Conservation (phyloP, 1,140 invertebrate species). For the Zaprionus nigranus region DNA sequence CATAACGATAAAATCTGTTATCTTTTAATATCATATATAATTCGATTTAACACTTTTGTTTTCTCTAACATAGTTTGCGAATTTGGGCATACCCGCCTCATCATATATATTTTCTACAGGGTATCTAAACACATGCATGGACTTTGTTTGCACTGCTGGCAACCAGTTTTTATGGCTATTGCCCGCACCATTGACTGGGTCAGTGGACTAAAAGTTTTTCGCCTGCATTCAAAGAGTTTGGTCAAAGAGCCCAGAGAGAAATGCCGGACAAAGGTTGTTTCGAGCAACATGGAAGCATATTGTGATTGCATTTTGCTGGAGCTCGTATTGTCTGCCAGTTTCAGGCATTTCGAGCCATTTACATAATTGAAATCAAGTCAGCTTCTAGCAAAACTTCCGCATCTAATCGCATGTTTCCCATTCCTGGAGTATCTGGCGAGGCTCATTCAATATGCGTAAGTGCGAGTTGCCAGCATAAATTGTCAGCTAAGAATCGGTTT, state of each 20-base stretch:
- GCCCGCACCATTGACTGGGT: slow-evolving; percentile 56
- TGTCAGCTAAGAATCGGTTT: slow-evolving; percentile 62
- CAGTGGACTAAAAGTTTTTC: slow-evolving; percentile 54
- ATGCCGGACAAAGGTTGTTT: slow-evolving; percentile 31
- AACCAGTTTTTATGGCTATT: slow-evolving; percentile 57
- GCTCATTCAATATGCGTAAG: slow-evolving; percentile 71
- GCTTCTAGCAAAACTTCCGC: slow-evolving; percentile 57
- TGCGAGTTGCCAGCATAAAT: slow-evolving; percentile 64
- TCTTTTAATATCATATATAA: too few species aligned
- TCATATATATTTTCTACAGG: neutral
- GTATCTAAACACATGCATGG: neutral
- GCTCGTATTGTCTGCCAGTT: neutral
- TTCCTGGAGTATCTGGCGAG: neutral
- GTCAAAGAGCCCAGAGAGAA: slow-evolving; percentile 34
- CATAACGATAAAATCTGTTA: too few species aligned
- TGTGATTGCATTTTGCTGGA: slow-evolving; percentile 15
- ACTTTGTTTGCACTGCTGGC: slow-evolving; percentile 27
- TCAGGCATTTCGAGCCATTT: slow-evolving; percentile 10
- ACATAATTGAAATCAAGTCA: slow-evolving; percentile 64
- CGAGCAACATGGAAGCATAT: neutral
- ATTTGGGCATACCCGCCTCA: neutral
- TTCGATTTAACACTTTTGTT: neutral
- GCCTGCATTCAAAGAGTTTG: slow-evolving; percentile 31
- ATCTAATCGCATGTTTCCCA: slow-evolving; percentile 4
- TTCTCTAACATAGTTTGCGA: neutral